phyloP scores from a whole-genome alignment of 2,797 vertebrate genomes.

The Muraenolepis orangiensis region DNA sequence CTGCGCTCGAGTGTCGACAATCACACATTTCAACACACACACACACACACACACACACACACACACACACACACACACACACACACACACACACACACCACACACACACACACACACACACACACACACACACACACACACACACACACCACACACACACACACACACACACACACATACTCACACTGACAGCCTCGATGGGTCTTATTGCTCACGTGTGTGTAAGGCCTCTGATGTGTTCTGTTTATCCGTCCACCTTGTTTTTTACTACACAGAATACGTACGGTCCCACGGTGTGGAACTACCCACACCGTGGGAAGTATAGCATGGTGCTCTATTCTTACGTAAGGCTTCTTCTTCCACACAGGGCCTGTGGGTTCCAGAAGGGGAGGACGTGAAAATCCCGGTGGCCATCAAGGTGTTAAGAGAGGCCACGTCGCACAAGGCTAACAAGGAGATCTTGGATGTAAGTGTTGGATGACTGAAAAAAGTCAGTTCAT shows the following conservation, averaged over 20 bases:
- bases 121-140: too few species aligned
- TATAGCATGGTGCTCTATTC: conserved; percentile 16
- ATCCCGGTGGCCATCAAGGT: conserved; percentile 99
- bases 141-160: too few species aligned
- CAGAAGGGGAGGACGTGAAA: conserved; percentile 98
- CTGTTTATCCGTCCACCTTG: too few species aligned
- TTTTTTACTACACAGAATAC: too few species aligned
- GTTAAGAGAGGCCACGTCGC: conserved; percentile 91
- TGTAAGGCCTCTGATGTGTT: background rate
- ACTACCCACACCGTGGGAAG: background rate
- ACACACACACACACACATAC: too few species aligned
- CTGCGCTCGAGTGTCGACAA: background rate
- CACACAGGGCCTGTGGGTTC: conserved; percentile 92
- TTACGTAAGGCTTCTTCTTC: conserved; percentile 37
- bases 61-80: too few species aligned
- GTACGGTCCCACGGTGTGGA: background rate
- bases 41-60: too few species aligned
- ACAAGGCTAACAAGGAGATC: conserved; percentile 98
- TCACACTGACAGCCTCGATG: too few species aligned
- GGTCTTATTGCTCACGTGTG: background rate
- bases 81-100: too few species aligned
- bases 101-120: too few species aligned
- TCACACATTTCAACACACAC: background rate
- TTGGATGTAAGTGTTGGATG: conserved; percentile 87
- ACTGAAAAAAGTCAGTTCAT: conserved; percentile 20